A percentile compares a stretch with the other conserved stretches of the same genome.
phyloP scores from a whole-genome alignment of 2,113 vertebrate species.

The Eptatretus burgeri region DNA sequence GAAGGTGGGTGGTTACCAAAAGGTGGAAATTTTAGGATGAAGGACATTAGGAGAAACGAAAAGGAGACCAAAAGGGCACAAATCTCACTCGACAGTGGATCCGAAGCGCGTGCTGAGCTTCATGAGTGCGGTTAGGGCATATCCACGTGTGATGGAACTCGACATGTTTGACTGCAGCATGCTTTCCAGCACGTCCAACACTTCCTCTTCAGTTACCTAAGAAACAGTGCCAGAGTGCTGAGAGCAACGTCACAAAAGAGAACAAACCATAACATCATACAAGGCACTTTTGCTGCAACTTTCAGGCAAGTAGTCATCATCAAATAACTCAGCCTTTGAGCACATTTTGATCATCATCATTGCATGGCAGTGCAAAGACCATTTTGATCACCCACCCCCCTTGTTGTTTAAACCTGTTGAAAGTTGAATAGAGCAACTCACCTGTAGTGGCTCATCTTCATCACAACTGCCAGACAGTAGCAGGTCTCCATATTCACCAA shows the following conservation, averaged over 20 bases:
- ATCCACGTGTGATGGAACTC: constrained; percentile 66
- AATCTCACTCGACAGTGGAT: constrained; percentile 54
- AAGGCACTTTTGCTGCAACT: too few species aligned
- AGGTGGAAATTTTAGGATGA: too few species aligned
- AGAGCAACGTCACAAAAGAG: neutral
- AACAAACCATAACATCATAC: neutral
- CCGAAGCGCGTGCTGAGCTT: constrained; percentile 84
- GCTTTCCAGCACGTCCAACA: constrained; percentile 89
- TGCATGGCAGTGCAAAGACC: too few species aligned
- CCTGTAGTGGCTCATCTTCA: constrained; percentile 92
- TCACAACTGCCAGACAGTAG: constrained; percentile 87
- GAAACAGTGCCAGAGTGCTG: neutral
- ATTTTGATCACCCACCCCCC: too few species aligned
- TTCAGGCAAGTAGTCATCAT: too few species aligned
- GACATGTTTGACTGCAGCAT: constrained; percentile 81
- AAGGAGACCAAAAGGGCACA: neutral
- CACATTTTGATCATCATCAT: too few species aligned
- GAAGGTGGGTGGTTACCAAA: too few species aligned
- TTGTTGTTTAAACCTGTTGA: too few species aligned
- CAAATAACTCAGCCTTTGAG: too few species aligned
- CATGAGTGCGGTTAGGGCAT: constrained; percentile 87
- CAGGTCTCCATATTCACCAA: constrained; percentile 91
- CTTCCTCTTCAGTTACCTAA: constrained; percentile 89
- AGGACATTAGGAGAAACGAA: too few species aligned
- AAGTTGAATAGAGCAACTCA: constrained; percentile 14